These are phyloP conservation scores for Dendrolimus pini DNA, from an alignment of 2,888 invertebrate species.

Conservation along the genomic window DNA sequence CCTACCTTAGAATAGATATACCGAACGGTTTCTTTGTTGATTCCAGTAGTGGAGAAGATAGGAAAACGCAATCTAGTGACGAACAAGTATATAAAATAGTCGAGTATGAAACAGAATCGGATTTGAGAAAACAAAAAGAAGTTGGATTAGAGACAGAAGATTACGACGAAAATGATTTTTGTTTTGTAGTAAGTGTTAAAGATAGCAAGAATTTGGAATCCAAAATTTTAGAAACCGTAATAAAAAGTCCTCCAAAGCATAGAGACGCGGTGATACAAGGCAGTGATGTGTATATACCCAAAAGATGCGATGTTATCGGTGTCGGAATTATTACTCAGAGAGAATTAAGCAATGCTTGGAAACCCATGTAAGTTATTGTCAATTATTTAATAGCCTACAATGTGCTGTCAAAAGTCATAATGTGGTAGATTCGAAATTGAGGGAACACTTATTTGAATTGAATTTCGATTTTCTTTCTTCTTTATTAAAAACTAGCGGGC, in stretches of 20 bases:
- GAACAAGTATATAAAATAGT: slow-evolving; percentile 57
- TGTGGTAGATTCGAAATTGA: too few species aligned
- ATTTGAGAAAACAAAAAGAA: slow-evolving; percentile 21
- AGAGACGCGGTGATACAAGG: slow-evolving; percentile 43
- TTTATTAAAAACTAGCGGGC: too few species aligned
- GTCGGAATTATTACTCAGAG: slow-evolving; percentile 51
- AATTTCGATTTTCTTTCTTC: too few species aligned
- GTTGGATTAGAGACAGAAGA: slow-evolving; percentile 24
- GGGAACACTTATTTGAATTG: too few species aligned
- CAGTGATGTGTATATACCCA: slow-evolving; percentile 35
- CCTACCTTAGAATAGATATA: slow-evolving; percentile 50
- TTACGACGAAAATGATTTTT: slow-evolving; percentile 22
- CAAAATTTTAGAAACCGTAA: slow-evolving; percentile 27
- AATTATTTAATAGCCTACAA: slow-evolving; percentile 1
- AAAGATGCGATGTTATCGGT: slow-evolving; percentile 42
- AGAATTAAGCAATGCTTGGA: slow-evolving; percentile 29
- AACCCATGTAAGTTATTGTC: slow-evolving; percentile 46
- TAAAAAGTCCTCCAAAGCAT: slow-evolving; percentile 21
- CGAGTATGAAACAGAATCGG: slow-evolving; percentile 48
- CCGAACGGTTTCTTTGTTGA: slow-evolving; percentile 51
- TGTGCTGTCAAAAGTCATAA: not conserved
- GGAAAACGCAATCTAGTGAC: slow-evolving; percentile 36
- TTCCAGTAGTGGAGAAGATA: slow-evolving; percentile 29
- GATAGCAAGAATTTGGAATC: slow-evolving; percentile 23
- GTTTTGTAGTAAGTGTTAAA: slow-evolving; percentile 32